Base-by-base conservation (phyloP, 2,888 invertebrate genomes). In the Nemoura dubitans region DNA sequence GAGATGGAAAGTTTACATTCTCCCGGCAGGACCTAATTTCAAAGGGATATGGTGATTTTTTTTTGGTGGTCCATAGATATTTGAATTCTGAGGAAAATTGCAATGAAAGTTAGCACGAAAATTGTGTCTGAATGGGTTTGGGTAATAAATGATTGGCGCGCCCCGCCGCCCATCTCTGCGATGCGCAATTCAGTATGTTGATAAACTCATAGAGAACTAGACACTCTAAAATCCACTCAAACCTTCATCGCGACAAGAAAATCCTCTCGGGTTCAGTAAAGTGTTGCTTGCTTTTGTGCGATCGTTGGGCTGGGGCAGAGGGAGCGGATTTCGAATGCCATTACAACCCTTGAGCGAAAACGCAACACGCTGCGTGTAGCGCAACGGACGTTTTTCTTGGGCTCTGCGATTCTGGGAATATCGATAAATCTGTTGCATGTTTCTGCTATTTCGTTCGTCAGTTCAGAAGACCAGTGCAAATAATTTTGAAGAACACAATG, bases 221-320 rank as follows among this genome's bases (percentile, higher is more conserved):
- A 59, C 84, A 84, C 84, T 84, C 86, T 80, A 78, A 85, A 86
- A 85, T 84, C 87, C 87, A 87, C 88, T 88, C 88, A 88, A 88
- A 86, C 84, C 87, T 87, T 87, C 88, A 88, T 88, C 87, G 88
- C 87, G 87, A 88, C 88, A 88, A 87, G 88, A 88, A 88, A 88
- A 88, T 88, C 87, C 88, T 88, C 87, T 88, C 80, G 88, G 84
- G 82, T 87, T 85, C 86, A 77, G 78, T 87, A 87, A 87, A 87
- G 87, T 87, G 87, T 86, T 86, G 80, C 28, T 81, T 81, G 81
- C 28, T 28, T 28, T 27, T 30, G 81, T 28, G 29, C n/a, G 28
- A 30, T 29, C 59, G 59, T 59, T 14, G 81, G 81, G 76, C 28
- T 76, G 76, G 84, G 28, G 59, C 16, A 28, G 76, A 43, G 76